phyloP scores from a whole-genome alignment of 2,797 vertebrate species.

The Neopelma chrysocephalum region DNA sequence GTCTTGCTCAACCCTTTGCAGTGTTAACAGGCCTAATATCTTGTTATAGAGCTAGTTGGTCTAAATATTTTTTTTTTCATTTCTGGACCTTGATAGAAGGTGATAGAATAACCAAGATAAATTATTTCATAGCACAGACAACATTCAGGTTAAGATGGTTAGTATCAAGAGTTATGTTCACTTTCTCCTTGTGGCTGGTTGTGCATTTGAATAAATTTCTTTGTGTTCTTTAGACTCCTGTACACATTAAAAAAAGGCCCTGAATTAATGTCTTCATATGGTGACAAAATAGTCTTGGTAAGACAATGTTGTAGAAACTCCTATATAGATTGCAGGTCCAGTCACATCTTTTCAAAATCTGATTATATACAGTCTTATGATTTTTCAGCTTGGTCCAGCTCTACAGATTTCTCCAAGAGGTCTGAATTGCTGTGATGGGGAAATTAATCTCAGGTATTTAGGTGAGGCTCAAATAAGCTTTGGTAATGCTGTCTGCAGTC shows the following conservation, averaged over 20 bases:
- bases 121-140: background rate
- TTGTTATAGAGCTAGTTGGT: background rate
- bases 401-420: background rate
- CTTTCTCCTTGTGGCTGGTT: background rate
- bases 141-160: background rate
- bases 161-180: background rate
- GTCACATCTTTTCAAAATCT: background rate
- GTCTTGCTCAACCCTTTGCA: background rate
- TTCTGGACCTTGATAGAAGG: background rate
- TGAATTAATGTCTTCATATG: background rate
- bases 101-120: background rate
- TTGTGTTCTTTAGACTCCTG: background rate
- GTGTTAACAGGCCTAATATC: background rate
- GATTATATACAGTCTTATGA: accelerated
- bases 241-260: background rate
- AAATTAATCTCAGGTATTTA: background rate
- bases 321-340: background rate
- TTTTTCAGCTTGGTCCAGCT: background rate
- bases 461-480: background rate
- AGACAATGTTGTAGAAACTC: background rate
- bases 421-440: background rate
- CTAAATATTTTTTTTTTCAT: background rate
- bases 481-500: background rate
- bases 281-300: background rate
- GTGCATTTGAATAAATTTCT: background rate